These are phyloP conservation scores for Rhombomys opimus DNA, from an alignment of 2,113 vertebrate species.

Conservation along the genomic window DNA sequence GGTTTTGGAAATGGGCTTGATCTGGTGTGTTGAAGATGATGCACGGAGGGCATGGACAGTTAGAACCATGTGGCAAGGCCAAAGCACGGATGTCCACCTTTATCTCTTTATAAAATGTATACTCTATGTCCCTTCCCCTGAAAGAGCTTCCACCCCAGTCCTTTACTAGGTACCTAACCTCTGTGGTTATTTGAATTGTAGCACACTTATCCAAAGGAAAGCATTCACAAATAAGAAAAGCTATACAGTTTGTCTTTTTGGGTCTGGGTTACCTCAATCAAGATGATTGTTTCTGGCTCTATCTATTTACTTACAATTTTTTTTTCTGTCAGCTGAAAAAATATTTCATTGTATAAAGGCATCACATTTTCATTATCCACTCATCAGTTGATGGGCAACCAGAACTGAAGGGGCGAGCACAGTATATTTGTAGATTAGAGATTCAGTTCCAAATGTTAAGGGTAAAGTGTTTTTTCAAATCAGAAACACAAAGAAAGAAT, in stretches of 20 bases:
- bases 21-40: too few relatives aligned
- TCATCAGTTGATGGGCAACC: neutral
- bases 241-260: neutral
- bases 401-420: neutral
- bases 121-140: neutral
- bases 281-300: neutral
- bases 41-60: neutral
- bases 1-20: too few relatives aligned
- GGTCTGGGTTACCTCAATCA: neutral
- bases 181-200: neutral
- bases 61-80: neutral
- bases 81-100: too few relatives aligned
- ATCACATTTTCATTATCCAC: neutral
- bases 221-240: neutral
- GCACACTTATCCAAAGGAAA: neutral
- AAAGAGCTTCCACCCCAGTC: neutral
- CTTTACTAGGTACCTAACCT: neutral
- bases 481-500: conserved; percentile 1
- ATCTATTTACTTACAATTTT: neutral
- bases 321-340: neutral
- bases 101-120: neutral
- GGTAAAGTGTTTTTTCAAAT: neutral
- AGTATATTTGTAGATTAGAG: neutral
- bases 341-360: neutral
- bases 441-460: neutral